These are phyloP conservation scores for Musca vetustissima DNA, from an alignment of 1,140 invertebrate species.

Conservation along the genomic window DNA sequence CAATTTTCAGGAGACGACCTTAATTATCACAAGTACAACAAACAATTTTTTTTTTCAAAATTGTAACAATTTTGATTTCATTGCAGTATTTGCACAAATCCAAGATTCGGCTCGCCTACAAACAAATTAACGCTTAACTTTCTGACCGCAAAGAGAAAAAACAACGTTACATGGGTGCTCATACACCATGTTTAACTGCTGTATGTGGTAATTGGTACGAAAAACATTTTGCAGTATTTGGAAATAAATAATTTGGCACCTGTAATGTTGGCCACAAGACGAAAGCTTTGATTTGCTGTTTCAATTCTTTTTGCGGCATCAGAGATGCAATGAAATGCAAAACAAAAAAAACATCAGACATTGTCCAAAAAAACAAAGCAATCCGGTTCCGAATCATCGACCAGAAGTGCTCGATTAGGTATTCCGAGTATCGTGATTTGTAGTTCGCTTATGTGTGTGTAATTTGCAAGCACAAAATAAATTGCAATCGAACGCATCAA, in stretches of 20 bases:
- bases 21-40: too few relatives aligned
- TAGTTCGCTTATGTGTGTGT: too few relatives aligned
- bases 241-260: conserved; percentile 12
- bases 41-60: too few relatives aligned
- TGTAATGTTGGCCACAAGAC: neutral
- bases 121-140: neutral
- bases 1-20: too few relatives aligned
- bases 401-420: too few relatives aligned
- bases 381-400: too few relatives aligned
- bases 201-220: neutral
- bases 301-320: neutral
- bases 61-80: too few relatives aligned
- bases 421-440: too few relatives aligned
- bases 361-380: neutral
- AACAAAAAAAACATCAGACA: neutral
- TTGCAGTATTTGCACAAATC: too few relatives aligned
- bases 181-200: neutral
- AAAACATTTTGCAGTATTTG: neutral
- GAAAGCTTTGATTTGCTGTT: neutral
- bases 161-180: neutral
- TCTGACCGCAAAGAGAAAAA: neutral
- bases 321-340: too few relatives aligned
- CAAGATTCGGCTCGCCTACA: neutral
- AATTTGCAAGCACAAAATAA: too few relatives aligned
- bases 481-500: too few relatives aligned